Evolutionary conservation across 2,797 vertebrate species (phyloP).

Genomic region (Kryptopterus vitreolus): DNA sequence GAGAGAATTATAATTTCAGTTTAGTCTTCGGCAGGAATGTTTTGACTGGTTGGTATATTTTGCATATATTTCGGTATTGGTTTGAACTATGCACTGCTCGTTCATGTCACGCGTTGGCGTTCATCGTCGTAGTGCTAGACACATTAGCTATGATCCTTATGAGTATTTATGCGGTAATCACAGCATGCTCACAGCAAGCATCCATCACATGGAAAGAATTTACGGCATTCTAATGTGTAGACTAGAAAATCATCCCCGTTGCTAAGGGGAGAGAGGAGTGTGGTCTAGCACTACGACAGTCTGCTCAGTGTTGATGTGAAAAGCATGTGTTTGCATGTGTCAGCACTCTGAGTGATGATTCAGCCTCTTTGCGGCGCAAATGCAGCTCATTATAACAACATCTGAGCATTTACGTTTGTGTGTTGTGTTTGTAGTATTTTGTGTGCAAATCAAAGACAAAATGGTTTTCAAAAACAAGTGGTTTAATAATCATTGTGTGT

Average conservation of each 20-base stretch:
- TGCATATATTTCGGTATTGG: too few relatives aligned
- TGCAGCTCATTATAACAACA: constrained; percentile 5
- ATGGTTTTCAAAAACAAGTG: neutral
- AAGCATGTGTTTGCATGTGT: constrained; percentile 45
- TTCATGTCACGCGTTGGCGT: neutral
- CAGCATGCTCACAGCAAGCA: neutral
- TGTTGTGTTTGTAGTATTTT: neutral
- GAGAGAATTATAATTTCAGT: too few relatives aligned
- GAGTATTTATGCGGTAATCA: neutral
- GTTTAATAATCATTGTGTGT: neutral
- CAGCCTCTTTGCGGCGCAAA: constrained; percentile 16
- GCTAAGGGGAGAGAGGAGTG: neutral
- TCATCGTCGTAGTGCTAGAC: constrained; percentile 40
- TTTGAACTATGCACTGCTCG: constrained; percentile 18
- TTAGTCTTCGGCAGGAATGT: constrained; percentile 13
- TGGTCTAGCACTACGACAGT: constrained; percentile 49
- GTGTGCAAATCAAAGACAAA: constrained; percentile 14
- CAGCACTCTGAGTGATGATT: constrained; percentile 30
- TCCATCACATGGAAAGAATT: neutral
- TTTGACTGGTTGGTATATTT: too few relatives aligned
- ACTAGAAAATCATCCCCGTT: neutral
- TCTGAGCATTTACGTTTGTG: too few relatives aligned
- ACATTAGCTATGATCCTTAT: neutral
- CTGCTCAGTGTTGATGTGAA: constrained; percentile 31
- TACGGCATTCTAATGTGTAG: neutral